Base-by-base conservation (phyloP, 2,888 invertebrate species). In the Baronia brevicornis region DNA sequence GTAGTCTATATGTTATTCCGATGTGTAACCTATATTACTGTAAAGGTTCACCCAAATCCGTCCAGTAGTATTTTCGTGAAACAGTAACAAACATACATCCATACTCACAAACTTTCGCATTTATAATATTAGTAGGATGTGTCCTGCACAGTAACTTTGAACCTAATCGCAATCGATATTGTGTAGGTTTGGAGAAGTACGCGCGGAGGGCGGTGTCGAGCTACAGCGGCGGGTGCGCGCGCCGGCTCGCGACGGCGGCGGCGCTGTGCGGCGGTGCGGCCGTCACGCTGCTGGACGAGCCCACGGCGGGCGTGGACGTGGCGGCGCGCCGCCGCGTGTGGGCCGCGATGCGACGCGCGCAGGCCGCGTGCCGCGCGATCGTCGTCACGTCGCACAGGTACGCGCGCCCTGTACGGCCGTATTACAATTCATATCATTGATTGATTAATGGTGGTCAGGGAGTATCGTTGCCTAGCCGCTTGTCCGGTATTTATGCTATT, bases 141-240 rank as follows among this genome's bases (percentile, higher is more conserved):
- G n/a, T n/a, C n/a, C n/a, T n/a, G n/a, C n/a, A n/a, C n/a, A n/a
- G n/a, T n/a, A n/a, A n/a, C n/a, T n/a, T n/a, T n/a, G 2, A 22
- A 2, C 11, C 2, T 5, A 22, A 22, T 8, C 2, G 3, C 13
- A 4, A 2, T 4, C 5, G 11, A 11, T 2, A 4, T 8, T 28
- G 5, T 12, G 8, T 19, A 51, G 56, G 50, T 1, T 43, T 62
- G 12, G 39, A 46, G 28, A 33, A 39, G 34, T 48, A 53, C 43
- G 39, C 41, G 3, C 5, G 18, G 5, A 44, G 41, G 4, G 20
- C 31, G 3, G 48, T 50, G 41, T 50, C 54, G 1, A 46, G 62
- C 28, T 89, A 89, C 58, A 90, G 90, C 45, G 93, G 93, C 3
- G 93, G 93, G 1, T 87, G 92, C 51, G 89, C 92, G 13, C 86